phyloP scores from a whole-genome alignment of 2,113 vertebrate species.

The Colistium nudipinnis region DNA sequence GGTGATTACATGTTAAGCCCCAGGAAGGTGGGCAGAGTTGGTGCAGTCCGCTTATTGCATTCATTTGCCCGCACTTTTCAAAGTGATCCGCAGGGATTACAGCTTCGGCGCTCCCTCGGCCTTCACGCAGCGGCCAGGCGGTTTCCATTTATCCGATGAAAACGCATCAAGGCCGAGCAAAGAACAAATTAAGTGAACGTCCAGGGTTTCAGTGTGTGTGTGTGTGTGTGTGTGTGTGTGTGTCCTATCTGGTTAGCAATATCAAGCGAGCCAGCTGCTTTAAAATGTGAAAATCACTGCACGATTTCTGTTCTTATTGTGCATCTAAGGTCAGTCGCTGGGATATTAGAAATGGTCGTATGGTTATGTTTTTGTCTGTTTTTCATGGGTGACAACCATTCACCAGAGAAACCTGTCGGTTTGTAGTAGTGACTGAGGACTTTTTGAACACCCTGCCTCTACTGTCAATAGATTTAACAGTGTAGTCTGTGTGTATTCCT shows the following conservation, averaged over 20 bases:
- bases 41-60: neutral
- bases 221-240: neutral
- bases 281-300: neutral
- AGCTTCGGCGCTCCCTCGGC: neutral
- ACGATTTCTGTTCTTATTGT: neutral
- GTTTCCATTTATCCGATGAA: neutral
- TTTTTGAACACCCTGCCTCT: too few relatives aligned
- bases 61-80: neutral
- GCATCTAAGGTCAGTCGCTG: neutral
- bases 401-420: too few relatives aligned
- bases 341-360: neutral
- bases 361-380: too few relatives aligned
- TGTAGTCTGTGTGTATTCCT: too few relatives aligned
- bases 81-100: neutral
- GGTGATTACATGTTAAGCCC: neutral
- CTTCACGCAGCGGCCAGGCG: neutral
- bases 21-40: neutral
- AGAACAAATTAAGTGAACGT: neutral
- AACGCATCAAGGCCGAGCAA: neutral
- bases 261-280: neutral
- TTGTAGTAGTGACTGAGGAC: too few relatives aligned
- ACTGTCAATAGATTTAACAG: too few relatives aligned
- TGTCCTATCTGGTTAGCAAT: neutral
- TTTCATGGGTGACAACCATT: too few relatives aligned
- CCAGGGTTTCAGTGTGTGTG: neutral